Percentiles rank a stretch among this genome's conserved stretches.
Conservation (phyloP, 1,140 invertebrate species). For the Theocolax elegans region DNA sequence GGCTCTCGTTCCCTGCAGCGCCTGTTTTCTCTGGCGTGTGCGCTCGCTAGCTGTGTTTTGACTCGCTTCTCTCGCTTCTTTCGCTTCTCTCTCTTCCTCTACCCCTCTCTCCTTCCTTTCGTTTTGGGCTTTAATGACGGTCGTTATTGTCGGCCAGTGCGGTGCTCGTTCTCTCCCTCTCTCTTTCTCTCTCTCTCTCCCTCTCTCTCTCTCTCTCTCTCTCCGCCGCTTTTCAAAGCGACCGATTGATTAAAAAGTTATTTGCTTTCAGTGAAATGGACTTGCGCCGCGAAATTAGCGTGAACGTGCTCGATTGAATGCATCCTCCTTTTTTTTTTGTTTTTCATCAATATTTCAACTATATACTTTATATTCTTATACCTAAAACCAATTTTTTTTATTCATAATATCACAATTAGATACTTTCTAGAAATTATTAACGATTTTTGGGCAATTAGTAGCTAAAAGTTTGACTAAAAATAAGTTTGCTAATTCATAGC, state of each 20-base stretch:
- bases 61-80: not conserved
- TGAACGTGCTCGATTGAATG: slow-evolving; percentile 1
- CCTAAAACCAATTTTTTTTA: too few relatives aligned
- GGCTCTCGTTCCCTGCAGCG: not conserved
- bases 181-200: too few relatives aligned
- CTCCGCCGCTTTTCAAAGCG: not conserved
- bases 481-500: too few relatives aligned
- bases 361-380: too few relatives aligned
- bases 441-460: too few relatives aligned
- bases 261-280: not conserved
- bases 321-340: not conserved
- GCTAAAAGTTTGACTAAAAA: too few relatives aligned
- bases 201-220: too few relatives aligned
- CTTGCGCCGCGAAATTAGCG: not conserved
- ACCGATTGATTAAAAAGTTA: slow-evolving; percentile 33
- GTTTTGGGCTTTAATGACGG: slow-evolving; percentile 11
- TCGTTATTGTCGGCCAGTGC: slow-evolving; percentile 24
- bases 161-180: not conserved
- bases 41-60: not conserved
- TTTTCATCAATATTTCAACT: not conserved
- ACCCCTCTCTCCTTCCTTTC: not conserved
- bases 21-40: not conserved
- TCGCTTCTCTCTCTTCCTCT: not conserved
- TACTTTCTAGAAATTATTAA: too few relatives aligned
- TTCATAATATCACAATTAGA: too few relatives aligned